These are phyloP conservation scores for Alethe castanea DNA, from an alignment of 2,113 vertebrate species.

Conservation along the genomic window DNA sequence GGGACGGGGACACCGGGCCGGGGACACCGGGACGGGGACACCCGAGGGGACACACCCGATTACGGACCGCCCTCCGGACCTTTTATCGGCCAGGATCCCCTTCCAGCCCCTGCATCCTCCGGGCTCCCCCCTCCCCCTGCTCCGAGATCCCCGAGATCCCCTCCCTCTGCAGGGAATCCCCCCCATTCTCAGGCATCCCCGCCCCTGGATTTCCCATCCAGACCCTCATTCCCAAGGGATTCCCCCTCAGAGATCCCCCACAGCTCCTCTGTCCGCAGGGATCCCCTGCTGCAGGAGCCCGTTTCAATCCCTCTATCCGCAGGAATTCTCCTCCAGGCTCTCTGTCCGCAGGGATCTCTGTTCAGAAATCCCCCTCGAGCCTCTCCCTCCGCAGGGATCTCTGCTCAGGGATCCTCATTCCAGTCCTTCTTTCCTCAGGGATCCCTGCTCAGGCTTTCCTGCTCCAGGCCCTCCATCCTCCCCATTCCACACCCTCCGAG, in stretches of 20 bases:
- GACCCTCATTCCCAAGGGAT: neutral
- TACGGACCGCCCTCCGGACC: rapidly evolving
- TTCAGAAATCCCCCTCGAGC: neutral
- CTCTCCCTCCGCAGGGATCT: neutral
- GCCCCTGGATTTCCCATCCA: neutral
- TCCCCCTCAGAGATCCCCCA: neutral
- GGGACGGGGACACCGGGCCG: neutral
- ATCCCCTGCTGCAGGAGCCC: neutral
- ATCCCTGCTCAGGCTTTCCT: neutral
- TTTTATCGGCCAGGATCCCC: too few species aligned
- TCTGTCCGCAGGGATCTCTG: neutral
- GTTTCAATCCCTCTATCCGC: neutral
- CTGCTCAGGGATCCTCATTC: neutral
- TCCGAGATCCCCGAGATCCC: too few species aligned
- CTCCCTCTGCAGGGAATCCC: too few species aligned
- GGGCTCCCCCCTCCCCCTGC: neutral
- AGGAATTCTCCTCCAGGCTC: neutral
- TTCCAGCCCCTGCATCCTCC: neutral
- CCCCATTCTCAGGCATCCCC: too few species aligned
- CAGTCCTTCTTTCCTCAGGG: neutral
- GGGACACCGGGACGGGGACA: neutral
- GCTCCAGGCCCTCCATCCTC: neutral
- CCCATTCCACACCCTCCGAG: neutral
- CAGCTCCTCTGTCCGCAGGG: neutral
- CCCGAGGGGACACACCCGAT: neutral